These are phyloP conservation scores for Eubasilissa regina DNA, from an alignment of 1,140 invertebrate species.

Conservation along the genomic window DNA sequence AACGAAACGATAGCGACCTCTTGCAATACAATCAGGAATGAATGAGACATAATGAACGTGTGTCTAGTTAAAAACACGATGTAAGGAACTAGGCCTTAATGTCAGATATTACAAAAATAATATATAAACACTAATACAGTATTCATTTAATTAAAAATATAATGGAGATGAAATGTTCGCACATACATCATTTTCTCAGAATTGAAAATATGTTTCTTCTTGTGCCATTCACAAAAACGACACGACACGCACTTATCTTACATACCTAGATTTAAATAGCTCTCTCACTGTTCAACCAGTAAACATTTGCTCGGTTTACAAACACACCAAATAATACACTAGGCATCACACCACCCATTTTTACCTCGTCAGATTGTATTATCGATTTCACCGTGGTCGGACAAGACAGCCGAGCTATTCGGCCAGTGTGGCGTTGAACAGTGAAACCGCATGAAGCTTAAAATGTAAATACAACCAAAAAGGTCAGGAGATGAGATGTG, in stretches of 20 bases:
- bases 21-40: constrained; percentile 52
- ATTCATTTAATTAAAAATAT: constrained; percentile 40
- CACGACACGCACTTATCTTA: constrained; percentile 46
- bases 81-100: constrained; percentile 29
- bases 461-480: constrained; percentile 56
- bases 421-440: constrained; percentile 41
- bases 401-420: too few species aligned
- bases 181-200: constrained; percentile 51
- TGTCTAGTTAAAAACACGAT: constrained; percentile 17
- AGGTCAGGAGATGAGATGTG: constrained; percentile 52
- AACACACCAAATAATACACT: constrained; percentile 10
- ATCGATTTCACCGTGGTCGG: too few species aligned
- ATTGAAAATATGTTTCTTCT: constrained; percentile 37
- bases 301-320: neutral
- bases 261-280: constrained; percentile 58
- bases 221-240: constrained; percentile 37
- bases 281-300: constrained; percentile 51
- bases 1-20: constrained; percentile 47
- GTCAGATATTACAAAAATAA: constrained; percentile 57
- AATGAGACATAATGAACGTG: constrained; percentile 44
- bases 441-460: constrained; percentile 59
- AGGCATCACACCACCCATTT: neutral
- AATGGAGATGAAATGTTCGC: constrained; percentile 51
- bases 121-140: constrained; percentile 45
- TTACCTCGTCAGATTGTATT: too few species aligned